Conservation (phyloP, 2,113 vertebrate species). For the Alosa alosa region DNA sequence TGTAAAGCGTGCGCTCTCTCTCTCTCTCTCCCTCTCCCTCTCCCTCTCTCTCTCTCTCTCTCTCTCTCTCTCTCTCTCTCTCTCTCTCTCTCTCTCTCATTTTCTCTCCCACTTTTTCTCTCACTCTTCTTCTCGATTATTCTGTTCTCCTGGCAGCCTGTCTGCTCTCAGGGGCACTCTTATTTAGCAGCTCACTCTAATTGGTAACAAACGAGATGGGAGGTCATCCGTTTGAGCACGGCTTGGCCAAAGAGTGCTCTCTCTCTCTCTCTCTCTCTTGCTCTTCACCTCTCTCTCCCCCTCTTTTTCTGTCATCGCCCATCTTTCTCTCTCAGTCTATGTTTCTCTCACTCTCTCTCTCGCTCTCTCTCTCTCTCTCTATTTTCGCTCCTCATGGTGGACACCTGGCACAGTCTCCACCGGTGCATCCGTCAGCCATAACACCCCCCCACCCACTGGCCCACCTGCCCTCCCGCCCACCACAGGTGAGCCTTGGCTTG, state of each 20-base stretch:
- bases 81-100: neutral
- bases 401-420: conserved; percentile 14
- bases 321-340: neutral
- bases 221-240: conserved; percentile 14
- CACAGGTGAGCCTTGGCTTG: neutral
- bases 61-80: neutral
- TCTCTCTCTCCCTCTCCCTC: neutral
- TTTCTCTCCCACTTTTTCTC: neutral
- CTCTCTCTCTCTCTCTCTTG: neutral
- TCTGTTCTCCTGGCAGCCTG: conserved; percentile 29
- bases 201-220: conserved; percentile 29
- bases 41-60: neutral
- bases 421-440: neutral
- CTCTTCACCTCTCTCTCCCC: neutral
- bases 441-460: neutral
- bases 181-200: conserved; percentile 36
- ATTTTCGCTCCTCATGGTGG: neutral
- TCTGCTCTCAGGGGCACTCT: conserved; percentile 9
- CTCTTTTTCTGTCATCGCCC: neutral
- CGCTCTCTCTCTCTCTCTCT: neutral
- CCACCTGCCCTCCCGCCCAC: neutral
- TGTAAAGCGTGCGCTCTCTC: neutral
- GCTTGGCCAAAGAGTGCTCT: neutral
- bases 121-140: conserved; percentile 5
- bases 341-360: neutral